Evolutionary conservation across 2,888 invertebrate species (phyloP).

Genomic region (Sepiola atlantica): DNA sequence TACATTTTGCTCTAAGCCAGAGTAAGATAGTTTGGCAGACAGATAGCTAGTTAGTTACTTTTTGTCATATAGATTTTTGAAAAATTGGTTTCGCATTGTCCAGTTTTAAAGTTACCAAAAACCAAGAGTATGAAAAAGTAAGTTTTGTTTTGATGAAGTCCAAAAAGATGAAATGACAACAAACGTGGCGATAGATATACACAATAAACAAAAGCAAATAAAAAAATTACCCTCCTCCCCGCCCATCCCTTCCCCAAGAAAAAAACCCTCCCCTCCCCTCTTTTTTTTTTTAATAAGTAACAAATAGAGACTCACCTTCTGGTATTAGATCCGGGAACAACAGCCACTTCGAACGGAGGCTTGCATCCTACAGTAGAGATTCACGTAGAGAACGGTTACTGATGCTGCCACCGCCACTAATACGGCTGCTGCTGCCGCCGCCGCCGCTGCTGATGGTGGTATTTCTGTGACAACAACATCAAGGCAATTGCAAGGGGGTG

Average conservation of each 20-base stretch:
- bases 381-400: not conserved
- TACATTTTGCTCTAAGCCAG: too few species aligned
- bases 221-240: not conserved
- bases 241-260: not conserved
- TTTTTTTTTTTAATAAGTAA: not conserved
- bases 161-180: not conserved
- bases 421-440: not conserved
- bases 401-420: not conserved
- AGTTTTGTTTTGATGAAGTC: not conserved
- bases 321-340: not conserved
- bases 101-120: not conserved
- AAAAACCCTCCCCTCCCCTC: not conserved
- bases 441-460: not conserved
- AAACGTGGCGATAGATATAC: not conserved
- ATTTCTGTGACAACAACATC: slow-evolving; percentile 32
- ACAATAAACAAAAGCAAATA: not conserved
- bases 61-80: not conserved
- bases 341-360: slow-evolving; percentile 32
- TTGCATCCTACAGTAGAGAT: not conserved
- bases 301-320: slow-evolving; percentile 12
- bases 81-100: not conserved
- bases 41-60: too few species aligned
- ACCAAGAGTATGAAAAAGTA: not conserved
- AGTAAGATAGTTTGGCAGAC: too few species aligned
- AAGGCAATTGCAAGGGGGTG: not conserved